Evolutionary conservation across 2,888 invertebrate genomes (phyloP), one percentile per base, ranked within the genome.

Genomic region (Seira sanloemensis): DNA sequence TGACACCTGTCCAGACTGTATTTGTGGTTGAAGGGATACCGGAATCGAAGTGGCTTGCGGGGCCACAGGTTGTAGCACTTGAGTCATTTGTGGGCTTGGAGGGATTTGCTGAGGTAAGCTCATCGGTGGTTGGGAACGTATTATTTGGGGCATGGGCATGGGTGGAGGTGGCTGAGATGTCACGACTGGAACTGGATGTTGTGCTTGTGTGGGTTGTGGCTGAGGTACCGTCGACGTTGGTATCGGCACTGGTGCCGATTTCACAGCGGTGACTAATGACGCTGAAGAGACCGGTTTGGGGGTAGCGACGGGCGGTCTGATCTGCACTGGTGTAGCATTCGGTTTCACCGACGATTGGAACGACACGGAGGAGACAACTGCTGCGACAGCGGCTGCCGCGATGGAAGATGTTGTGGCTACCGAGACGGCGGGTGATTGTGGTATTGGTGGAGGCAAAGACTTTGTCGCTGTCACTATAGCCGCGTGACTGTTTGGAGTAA

Each of bases 181-280:
- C 25, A 18, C 18, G 27, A 69, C 23, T 2, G 62, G 62, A 23
- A 27, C 19, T 27, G 23, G 24, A 37, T 37, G 37, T 19, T 71
- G 71, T 26, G 4, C 2, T 9, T 19, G 19, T 18, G 69, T 19
- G 12, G n/a, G 46, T n/a, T 21, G 12, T 2, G 25, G 24, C 12
- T 54, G 16, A 54, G 54, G 25, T 24, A 27, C 58, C 9, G 58
- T 18, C 46, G 66, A 4, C 9, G 58, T 18, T 65, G 66, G 16
- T n/a, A 69, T 50, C 0, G 69, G 69, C 18, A 65, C 26, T 5
- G 81, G 81, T 62, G 66, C 65, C 5, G 76, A 82, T 19, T 76
- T 82, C 7, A 82, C 76, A 1, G 71, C 66, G 18, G 81, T 75
- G 18, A 75, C 58, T 4, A 62, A 25, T 5, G 58, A 69, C 4